Evolutionary conservation across 2,888 invertebrate genomes (phyloP), one percentile per base, ranked within the genome.

Genomic region (Callosobruchus maculatus): DNA sequence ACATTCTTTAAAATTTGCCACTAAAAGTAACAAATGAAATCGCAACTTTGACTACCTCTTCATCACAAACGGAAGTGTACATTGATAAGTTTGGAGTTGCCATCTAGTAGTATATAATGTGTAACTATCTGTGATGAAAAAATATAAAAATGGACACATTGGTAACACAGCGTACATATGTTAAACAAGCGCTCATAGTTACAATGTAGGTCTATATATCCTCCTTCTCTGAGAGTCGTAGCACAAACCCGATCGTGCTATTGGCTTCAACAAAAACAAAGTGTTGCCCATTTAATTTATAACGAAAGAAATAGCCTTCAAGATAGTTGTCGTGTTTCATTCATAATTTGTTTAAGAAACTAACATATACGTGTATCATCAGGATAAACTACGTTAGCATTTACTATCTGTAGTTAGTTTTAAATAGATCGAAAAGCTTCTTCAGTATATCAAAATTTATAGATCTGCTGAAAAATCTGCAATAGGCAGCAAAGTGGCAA

Each of bases 81-180:
- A 69, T 72, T 73, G 75, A 75, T 77, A 77, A 75, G 71, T 74
- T 74, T 79, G 76, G 75, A 74, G 77, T 77, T 78, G 79, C 77
- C 79, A 79, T 79, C 79, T 20, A 66, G 73, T 71, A 70, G 71
- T 82, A 81, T 71, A 22, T 30, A 26, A 49, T 71, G 82, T 79
- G 81, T 80, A 82, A 83, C 81, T 83, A 84, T 83, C 84, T 84
- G 84, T 85, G 84, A 84, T 84, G 83, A 82, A 80, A n/a, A n/a
- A 78, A 73, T 22, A 71, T 69, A 75, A 80, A 81, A 79, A 81
- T 80, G 82, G 83, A 84, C 84, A 84, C 85, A 85, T 84, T 85
- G 83, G 83, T 85, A 86, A 86, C 85, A 85, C 85, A 85, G 87
- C 87, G 87, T 87, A 86, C 86, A 87, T 87, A 86, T 87, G 86